Conservation (phyloP, 2,797 vertebrate genomes). For the Muscicapa comitata region DNA sequence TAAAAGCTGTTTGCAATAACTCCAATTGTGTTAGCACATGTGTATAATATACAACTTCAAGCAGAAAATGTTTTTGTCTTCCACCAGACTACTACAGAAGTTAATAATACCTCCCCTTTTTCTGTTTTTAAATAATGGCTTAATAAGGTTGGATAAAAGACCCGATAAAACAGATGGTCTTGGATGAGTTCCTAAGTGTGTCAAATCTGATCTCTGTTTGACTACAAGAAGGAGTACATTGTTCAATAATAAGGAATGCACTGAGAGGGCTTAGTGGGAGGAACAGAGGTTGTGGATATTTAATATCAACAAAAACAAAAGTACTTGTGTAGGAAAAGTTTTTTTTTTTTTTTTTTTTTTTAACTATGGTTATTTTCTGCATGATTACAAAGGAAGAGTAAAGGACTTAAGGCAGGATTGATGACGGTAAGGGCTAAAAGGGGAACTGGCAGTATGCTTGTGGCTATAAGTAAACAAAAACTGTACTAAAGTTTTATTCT, state of each 20-base stretch:
- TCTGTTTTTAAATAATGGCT: neutral
- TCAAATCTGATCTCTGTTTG: neutral
- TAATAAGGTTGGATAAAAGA: conserved; percentile 13
- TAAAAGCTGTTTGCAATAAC: neutral
- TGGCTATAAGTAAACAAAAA: neutral
- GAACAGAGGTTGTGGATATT: neutral
- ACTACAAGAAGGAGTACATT: neutral
- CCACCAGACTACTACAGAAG: neutral
- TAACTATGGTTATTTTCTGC: neutral
- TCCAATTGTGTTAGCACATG: neutral
- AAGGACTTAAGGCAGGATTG: neutral
- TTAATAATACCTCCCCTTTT: conserved; percentile 9
- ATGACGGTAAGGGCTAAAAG: neutral
- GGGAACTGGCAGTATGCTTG: neutral
- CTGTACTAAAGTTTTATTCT: neutral
- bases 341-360: neutral
- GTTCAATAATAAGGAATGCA: neutral
- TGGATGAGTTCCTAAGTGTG: conserved; percentile 16
- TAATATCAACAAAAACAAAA: neutral
- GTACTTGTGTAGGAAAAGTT: neutral
- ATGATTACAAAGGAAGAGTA: neutral
- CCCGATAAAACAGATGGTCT: conserved; percentile 4
- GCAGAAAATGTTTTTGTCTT: conserved; percentile 11
- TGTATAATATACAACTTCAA: neutral
- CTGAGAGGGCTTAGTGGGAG: neutral